Evolutionary conservation across 2,113 vertebrate genomes (phyloP).

Genomic region (Seriola rivoliana): DNA sequence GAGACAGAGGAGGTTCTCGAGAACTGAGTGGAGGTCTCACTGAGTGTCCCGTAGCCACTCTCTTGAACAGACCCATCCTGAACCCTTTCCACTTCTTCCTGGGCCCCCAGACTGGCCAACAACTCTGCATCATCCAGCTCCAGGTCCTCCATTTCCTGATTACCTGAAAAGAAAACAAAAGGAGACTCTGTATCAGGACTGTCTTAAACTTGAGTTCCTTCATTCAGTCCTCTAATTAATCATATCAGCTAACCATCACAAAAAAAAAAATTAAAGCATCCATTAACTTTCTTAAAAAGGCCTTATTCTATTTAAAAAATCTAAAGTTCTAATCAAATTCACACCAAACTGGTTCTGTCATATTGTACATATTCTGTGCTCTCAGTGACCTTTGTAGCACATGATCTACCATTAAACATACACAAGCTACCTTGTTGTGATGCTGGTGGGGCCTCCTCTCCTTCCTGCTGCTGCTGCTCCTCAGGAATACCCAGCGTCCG

Average conservation of each 20-base stretch:
- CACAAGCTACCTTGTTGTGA: constrained; percentile 55
- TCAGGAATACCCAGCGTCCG: constrained; percentile 88
- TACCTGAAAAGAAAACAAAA: constrained; percentile 40
- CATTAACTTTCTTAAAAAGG: neutral
- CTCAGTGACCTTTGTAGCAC: neutral
- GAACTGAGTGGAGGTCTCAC: constrained; percentile 44
- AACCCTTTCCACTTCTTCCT: constrained; percentile 76
- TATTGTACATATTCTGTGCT: neutral
- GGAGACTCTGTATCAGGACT: too few relatives aligned
- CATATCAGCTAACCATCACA: neutral
- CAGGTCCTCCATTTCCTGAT: constrained; percentile 69
- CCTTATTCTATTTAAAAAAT: neutral
- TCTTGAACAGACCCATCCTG: constrained; percentile 65
- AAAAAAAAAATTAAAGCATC: neutral
- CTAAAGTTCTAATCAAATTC: neutral
- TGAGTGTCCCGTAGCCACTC: constrained; percentile 84
- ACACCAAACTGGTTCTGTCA: neutral
- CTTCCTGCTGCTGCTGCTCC: constrained; percentile 59
- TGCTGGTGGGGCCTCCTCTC: constrained; percentile 29
- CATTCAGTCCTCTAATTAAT: neutral
- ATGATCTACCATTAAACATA: neutral
- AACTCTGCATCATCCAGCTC: constrained; percentile 91
- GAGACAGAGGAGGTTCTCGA: constrained; percentile 47
- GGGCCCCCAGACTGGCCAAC: constrained; percentile 89
- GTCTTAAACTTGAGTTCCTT: too few relatives aligned